These are phyloP conservation scores for Macrosoma leucophasiata DNA, from an alignment of 2,888 invertebrate genomes.

Conservation along the genomic window DNA sequence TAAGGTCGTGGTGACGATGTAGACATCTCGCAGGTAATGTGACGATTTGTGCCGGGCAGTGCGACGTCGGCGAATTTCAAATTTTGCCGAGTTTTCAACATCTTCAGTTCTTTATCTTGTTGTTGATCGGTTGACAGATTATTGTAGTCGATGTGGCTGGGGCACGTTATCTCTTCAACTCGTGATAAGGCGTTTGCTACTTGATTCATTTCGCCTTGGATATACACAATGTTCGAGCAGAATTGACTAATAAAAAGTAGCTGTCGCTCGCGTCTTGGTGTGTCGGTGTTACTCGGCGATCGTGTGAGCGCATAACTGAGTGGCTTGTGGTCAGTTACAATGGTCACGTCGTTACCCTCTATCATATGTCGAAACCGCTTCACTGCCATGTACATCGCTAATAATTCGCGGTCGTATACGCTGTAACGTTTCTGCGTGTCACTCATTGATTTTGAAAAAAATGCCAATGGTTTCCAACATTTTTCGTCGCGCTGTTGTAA, in stretches of 20 bases:
- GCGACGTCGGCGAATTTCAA: conserved; percentile 1
- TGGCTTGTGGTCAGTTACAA: conserved; percentile 23
- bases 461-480: conserved; percentile 23
- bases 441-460: conserved; percentile 22
- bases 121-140: neutral
- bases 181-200: conserved; percentile 4
- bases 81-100: neutral
- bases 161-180: conserved; percentile 1
- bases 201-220: conserved; percentile 17
- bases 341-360: conserved; percentile 18
- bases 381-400: conserved; percentile 24
- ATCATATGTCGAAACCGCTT: conserved; percentile 19
- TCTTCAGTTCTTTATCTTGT: neutral
- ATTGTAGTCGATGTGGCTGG: neutral
- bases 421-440: conserved; percentile 20
- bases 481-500: conserved; percentile 18
- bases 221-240: conserved; percentile 17
- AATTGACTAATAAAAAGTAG: conserved; percentile 22
- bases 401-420: conserved; percentile 24
- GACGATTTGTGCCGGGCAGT: conserved; percentile 3
- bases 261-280: conserved; percentile 16
- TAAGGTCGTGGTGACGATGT: conserved; percentile 8
- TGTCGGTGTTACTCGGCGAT: conserved; percentile 14
- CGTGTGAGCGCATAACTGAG: conserved; percentile 14
- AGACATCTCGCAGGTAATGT: conserved; percentile 15